phyloP scores from a whole-genome alignment of 2,888 invertebrate genomes.

The Lepas anatifera region DNA sequence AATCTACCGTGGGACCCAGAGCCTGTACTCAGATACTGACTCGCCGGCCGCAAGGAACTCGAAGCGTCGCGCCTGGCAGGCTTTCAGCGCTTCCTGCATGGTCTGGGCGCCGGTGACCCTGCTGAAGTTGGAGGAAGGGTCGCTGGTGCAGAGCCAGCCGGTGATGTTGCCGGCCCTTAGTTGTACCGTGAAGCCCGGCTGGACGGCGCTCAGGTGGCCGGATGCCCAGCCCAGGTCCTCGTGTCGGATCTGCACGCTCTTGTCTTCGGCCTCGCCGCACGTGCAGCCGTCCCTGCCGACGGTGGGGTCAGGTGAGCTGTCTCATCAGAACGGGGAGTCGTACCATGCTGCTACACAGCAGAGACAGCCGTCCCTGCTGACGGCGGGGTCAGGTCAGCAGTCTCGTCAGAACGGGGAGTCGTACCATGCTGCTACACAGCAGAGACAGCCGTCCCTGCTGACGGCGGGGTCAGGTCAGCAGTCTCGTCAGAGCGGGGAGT shows the following conservation, averaged over 20 bases:
- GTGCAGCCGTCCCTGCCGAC: background rate
- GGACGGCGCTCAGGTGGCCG: background rate
- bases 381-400: too few relatives aligned
- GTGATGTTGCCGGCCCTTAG: background rate
- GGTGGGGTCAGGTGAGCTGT: too few relatives aligned
- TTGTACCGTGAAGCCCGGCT: background rate
- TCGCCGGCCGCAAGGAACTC: background rate
- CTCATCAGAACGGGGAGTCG: too few relatives aligned
- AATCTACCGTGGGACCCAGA: too few relatives aligned
- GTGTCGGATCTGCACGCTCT: background rate
- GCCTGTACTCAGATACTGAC: too few relatives aligned
- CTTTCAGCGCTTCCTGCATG: constrained; percentile 12
- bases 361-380: too few relatives aligned
- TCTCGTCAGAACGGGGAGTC: too few relatives aligned
- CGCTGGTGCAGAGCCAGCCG: background rate
- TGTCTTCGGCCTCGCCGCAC: background rate
- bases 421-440: too few relatives aligned
- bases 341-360: too few relatives aligned
- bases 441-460: too few relatives aligned
- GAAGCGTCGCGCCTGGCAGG: background rate
- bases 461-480: too few relatives aligned
- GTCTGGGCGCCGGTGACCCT: background rate
- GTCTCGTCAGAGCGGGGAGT: too few relatives aligned
- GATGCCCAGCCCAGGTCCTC: background rate
- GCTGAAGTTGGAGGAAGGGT: background rate